Evolutionary conservation across 37 sponge, comb jelly and placozoan species (phyloP).

Genomic region (Cladorhizidae sp.): DNA sequence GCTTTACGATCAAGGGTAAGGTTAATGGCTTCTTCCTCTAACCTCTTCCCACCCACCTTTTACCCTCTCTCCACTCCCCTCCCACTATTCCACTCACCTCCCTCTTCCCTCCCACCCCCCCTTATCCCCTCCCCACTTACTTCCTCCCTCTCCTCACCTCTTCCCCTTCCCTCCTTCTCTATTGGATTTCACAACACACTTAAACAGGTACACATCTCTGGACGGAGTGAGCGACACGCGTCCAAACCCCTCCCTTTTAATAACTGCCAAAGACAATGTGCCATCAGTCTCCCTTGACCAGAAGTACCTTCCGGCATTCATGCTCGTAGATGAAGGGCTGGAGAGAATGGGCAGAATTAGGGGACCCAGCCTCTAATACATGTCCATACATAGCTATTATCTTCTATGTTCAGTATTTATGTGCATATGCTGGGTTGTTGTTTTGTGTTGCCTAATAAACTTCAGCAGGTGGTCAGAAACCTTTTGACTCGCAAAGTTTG

Average conservation of each 20-base stretch:
- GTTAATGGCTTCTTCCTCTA: no score
- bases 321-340: constrained; percentile 67
- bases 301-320: constrained; percentile 81
- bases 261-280: background rate
- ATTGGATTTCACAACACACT: background rate
- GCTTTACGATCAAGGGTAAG: constrained; percentile 90
- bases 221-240: constrained; percentile 74
- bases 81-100: no score
- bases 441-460: no score
- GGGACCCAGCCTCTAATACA: background rate
- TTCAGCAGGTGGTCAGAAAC: no score
- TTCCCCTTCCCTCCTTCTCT: background rate
- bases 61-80: no score
- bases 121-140: no score
- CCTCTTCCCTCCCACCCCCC: no score
- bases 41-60: no score
- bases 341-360: constrained; percentile 87
- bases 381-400: background rate
- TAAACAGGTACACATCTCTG: constrained; percentile 91
- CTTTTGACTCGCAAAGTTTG: no score
- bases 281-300: background rate
- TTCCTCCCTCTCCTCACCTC: no score
- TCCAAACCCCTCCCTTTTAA: constrained; percentile 78
- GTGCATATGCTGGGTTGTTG: no score
- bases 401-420: no score